phyloP scores from a whole-genome alignment of 2,797 vertebrate genomes.

The Paratrypauchen microcephalus region DNA sequence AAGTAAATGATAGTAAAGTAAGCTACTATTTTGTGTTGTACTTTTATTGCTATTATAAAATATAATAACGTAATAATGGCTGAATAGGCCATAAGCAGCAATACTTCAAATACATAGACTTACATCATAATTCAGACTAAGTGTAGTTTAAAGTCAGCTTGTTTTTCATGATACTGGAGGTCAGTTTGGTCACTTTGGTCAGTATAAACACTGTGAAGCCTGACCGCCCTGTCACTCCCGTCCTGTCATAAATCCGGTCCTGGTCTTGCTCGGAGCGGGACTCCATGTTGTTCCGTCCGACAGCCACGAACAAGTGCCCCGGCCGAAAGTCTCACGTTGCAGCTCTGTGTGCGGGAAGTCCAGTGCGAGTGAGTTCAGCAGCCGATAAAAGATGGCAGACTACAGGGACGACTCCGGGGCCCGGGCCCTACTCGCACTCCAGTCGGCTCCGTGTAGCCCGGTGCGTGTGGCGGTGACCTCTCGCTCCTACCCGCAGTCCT shows the following conservation, averaged over 20 bases:
- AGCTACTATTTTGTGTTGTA: neutral
- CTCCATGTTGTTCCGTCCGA: constrained; percentile 80
- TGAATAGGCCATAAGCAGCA: too few relatives aligned
- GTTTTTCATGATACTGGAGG: neutral
- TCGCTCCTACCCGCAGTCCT: constrained; percentile 69
- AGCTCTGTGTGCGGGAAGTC: constrained; percentile 60
- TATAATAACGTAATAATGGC: neutral
- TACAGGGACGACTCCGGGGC: constrained; percentile 90
- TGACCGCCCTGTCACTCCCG: constrained; percentile 12
- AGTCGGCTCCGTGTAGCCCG: constrained; percentile 90
- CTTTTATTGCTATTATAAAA: neutral
- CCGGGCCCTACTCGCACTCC: constrained; percentile 87
- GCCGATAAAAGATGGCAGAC: constrained; percentile 87
- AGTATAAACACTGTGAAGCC: too few relatives aligned
- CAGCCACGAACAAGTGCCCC: constrained; percentile 72
- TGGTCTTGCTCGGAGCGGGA: constrained; percentile 52
- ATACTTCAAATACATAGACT: too few relatives aligned
- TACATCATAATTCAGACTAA: too few relatives aligned
- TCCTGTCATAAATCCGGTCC: constrained; percentile 51
- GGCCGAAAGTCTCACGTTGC: constrained; percentile 77
- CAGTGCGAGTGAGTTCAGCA: constrained; percentile 56
- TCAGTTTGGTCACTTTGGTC: neutral
- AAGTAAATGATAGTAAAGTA: neutral
- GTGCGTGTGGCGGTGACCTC: constrained; percentile 77
- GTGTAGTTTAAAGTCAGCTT: too few relatives aligned